Evolutionary conservation across 92 coral and sea anemone species (phyloP).

Genomic region (Muricea muricata): DNA sequence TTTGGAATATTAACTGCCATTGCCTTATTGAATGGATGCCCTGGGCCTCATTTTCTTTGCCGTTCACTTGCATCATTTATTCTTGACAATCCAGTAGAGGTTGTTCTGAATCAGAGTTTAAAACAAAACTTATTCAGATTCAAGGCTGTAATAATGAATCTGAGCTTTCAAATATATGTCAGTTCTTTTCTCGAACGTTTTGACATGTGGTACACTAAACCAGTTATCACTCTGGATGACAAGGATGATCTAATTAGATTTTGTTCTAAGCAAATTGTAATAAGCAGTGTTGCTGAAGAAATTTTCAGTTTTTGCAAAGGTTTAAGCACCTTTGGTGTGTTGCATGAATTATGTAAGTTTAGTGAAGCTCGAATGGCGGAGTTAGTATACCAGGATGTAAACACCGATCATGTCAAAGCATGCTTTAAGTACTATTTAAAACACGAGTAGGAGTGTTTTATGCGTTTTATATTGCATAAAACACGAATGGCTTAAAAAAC

Average conservation of each 20-base stretch:
- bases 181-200: constrained; percentile 52
- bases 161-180: constrained; percentile 43
- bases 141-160: constrained; percentile 33
- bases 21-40: constrained; percentile 44
- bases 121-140: constrained; percentile 3
- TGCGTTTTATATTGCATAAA: too few relatives aligned
- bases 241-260: constrained; percentile 53
- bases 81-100: constrained; percentile 17
- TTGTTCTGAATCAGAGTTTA: constrained; percentile 35
- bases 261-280: constrained; percentile 56
- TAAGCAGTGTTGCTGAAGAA: constrained; percentile 55
- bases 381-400: constrained; percentile 14
- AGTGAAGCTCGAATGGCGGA: constrained; percentile 3
- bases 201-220: constrained; percentile 68
- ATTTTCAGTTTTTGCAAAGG: constrained; percentile 43
- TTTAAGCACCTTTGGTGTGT: constrained; percentile 4
- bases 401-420: constrained; percentile 55
- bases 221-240: constrained; percentile 47
- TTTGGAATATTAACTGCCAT: constrained; percentile 36
- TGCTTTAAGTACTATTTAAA: too few relatives aligned
- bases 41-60: constrained; percentile 42
- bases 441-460: too few relatives aligned
- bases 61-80: constrained; percentile 20
- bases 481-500: too few relatives aligned
- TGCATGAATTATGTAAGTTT: constrained; percentile 14